phyloP scores from a whole-genome alignment of 2,797 vertebrate species.

The Cirrhinus molitorella region DNA sequence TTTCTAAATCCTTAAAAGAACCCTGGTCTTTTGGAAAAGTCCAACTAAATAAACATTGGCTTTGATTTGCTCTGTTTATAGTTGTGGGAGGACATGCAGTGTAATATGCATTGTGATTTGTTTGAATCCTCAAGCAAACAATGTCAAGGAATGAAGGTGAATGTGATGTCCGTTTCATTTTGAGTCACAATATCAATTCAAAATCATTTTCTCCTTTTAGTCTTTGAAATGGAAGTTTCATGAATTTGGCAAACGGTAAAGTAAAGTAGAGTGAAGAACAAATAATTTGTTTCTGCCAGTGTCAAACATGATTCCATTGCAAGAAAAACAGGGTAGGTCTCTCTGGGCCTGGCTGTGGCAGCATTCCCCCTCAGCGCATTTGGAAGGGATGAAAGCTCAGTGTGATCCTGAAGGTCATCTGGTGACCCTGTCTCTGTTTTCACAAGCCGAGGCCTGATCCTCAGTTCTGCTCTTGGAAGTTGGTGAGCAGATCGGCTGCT shows the following conservation, averaged over 20 bases:
- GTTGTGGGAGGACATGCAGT: slow-evolving; percentile 9
- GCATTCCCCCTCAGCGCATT: slow-evolving; percentile 67
- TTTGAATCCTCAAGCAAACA: slow-evolving; percentile 29
- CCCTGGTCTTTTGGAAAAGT: slow-evolving; percentile 10
- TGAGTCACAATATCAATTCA: neutral
- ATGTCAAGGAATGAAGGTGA: slow-evolving; percentile 24
- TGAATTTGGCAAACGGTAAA: slow-evolving; percentile 26
- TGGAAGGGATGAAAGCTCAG: slow-evolving; percentile 74
- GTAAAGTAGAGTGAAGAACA: slow-evolving; percentile 30
- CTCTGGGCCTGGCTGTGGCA: slow-evolving; percentile 23
- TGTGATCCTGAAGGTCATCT: slow-evolving; percentile 73
- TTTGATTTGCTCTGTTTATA: slow-evolving; percentile 68
- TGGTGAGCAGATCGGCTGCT: slow-evolving; percentile 69
- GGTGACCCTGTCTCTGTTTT: slow-evolving; percentile 78
- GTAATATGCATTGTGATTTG: slow-evolving; percentile 23
- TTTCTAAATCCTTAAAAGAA: slow-evolving; percentile 12
- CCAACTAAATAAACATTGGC: slow-evolving; percentile 28
- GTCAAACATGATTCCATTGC: slow-evolving; percentile 75
- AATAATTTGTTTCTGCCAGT: slow-evolving; percentile 51
- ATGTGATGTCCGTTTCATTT: slow-evolving; percentile 24
- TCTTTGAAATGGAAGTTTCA: neutral
- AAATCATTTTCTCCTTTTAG: neutral
- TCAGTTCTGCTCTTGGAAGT: slow-evolving; percentile 72
- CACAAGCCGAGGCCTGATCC: slow-evolving; percentile 73
- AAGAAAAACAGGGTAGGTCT: slow-evolving; percentile 78